Percentiles rank a stretch among this genome's conserved stretches.
phyloP scores from a whole-genome alignment of 2,888 invertebrate species.

The Lycaena phlaeas region DNA sequence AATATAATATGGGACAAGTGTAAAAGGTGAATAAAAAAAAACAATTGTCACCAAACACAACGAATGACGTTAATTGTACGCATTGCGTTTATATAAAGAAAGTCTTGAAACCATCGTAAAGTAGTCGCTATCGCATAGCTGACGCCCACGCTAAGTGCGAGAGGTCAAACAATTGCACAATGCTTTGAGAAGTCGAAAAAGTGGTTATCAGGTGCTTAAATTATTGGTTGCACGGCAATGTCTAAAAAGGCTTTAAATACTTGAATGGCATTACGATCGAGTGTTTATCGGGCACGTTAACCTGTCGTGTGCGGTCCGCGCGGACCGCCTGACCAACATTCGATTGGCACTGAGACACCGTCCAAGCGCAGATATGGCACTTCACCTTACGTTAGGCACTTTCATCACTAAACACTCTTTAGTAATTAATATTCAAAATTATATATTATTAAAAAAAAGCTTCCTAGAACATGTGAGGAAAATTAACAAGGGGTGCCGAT shows the following conservation, averaged over 20 bases:
- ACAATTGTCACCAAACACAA: no score
- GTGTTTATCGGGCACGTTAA: constrained; percentile 42
- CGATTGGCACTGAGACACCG: constrained; percentile 19
- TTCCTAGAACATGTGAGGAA: no score
- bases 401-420: no score
- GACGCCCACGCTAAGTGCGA: constrained; percentile 39
- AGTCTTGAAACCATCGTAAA: constrained; percentile 30
- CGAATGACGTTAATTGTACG: no score
- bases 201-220: constrained; percentile 35
- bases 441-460: no score
- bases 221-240: constrained; percentile 27
- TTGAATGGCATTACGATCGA: constrained; percentile 37
- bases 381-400: constrained; percentile 2
- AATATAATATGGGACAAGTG: no score
- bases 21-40: no score
- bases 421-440: no score
- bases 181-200: constrained; percentile 33
- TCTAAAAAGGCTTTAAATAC: constrained; percentile 40
- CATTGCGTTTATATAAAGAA: constrained; percentile 7
- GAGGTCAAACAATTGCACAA: constrained; percentile 45
- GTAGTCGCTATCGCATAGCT: constrained; percentile 32
- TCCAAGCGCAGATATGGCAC: constrained; percentile 16
- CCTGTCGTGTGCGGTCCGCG: constrained; percentile 31
- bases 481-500: no score
- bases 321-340: constrained; percentile 34